A percentile compares a stretch with the other conserved stretches of the same genome.
phyloP scores from a whole-genome alignment of 2,797 vertebrate species.

The Lithobates sylvaticus region DNA sequence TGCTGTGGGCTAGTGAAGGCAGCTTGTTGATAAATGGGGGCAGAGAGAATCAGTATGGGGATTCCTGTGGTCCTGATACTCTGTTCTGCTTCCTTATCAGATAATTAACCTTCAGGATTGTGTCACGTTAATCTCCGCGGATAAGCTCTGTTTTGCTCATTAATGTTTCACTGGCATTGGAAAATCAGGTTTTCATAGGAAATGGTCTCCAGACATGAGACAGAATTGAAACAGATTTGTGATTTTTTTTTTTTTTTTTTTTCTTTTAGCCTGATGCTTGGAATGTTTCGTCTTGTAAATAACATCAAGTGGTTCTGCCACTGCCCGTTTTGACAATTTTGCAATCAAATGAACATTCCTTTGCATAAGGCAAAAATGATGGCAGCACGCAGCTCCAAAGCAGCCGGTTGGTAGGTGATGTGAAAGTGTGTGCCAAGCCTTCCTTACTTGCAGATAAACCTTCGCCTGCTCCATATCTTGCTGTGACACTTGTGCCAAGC shows the following conservation, averaged over 20 bases:
- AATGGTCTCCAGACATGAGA: neutral
- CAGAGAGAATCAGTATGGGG: too few species aligned
- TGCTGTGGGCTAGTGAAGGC: too few species aligned
- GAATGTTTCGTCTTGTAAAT: neutral
- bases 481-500: conserved; percentile 54
- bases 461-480: conserved; percentile 18
- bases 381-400: neutral
- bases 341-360: neutral
- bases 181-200: neutral
- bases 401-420: neutral
- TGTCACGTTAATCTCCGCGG: too few species aligned
- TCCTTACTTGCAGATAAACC: conserved; percentile 29
- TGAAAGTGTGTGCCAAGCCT: conserved; percentile 15
- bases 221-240: neutral
- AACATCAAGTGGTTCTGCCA: neutral
- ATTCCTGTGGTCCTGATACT: too few species aligned
- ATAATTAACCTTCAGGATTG: too few species aligned
- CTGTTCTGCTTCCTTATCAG: too few species aligned
- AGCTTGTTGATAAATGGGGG: too few species aligned
- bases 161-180: too few species aligned
- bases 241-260: neutral
- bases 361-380: neutral
- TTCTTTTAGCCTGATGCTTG: neutral
- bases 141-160: too few species aligned
- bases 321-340: neutral